Evolutionary conservation across 1,140 invertebrate genomes (phyloP).

Genomic region (Leguminivora glycinivorella): DNA sequence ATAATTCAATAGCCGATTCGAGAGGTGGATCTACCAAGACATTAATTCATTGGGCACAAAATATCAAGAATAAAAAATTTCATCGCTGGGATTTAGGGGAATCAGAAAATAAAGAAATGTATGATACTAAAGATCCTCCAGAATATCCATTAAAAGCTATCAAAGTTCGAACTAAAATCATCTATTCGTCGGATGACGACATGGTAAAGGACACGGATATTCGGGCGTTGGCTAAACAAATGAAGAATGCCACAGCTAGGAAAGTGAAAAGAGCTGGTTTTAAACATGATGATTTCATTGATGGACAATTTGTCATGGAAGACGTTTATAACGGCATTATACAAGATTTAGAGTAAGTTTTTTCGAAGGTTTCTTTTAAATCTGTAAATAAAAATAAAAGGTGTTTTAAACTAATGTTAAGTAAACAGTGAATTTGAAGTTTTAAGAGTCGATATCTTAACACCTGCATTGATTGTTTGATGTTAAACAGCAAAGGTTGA

Average conservation of each 20-base stretch:
- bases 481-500: too few species aligned
- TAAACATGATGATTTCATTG: constrained; percentile 52
- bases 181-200: constrained; percentile 55
- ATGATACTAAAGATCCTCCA: constrained; percentile 47
- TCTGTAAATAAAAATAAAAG: too few species aligned
- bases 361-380: too few species aligned
- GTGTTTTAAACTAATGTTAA: too few species aligned
- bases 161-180: constrained; percentile 51
- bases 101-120: constrained; percentile 40
- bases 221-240: constrained; percentile 51
- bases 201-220: constrained; percentile 59
- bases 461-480: too few species aligned
- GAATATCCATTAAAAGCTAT: constrained; percentile 50
- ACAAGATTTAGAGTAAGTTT: constrained; percentile 25
- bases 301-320: constrained; percentile 48
- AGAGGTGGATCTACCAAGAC: constrained; percentile 54
- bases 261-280: constrained; percentile 54
- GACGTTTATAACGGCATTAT: constrained; percentile 56
- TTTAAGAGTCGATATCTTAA: too few species aligned
- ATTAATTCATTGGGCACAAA: constrained; percentile 63
- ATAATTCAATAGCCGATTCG: constrained; percentile 35
- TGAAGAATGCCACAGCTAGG: constrained; percentile 49
- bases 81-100: constrained; percentile 50
- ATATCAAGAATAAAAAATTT: constrained; percentile 56
- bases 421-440: too few species aligned